A percentile compares a stretch with the other conserved stretches of the same genome.
These are phyloP conservation scores for Drosophila ohnishii DNA, from an alignment of 1,140 invertebrate genomes.

Conservation along the genomic window DNA sequence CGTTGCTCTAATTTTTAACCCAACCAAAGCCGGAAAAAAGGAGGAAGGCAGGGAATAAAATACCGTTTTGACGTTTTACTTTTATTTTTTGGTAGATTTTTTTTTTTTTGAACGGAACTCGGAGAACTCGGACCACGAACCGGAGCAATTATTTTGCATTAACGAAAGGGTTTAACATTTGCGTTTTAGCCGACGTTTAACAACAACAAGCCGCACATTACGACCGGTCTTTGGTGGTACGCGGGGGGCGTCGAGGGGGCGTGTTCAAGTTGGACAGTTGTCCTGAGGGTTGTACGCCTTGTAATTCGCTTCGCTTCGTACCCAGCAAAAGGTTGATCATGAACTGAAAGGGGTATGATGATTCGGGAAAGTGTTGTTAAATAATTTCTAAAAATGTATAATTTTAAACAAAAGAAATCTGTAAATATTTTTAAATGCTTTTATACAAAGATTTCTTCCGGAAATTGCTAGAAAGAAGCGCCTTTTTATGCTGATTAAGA, in stretches of 20 bases:
- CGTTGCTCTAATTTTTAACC: slow-evolving; percentile 72
- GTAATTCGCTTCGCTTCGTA: slow-evolving; percentile 68
- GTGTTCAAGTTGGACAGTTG: slow-evolving; percentile 48
- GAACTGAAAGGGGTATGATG: background rate
- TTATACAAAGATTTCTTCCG: too few relatives aligned
- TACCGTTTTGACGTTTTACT: slow-evolving; percentile 53
- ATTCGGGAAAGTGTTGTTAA: background rate
- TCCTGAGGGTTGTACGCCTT: slow-evolving; percentile 71
- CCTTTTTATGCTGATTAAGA: too few relatives aligned
- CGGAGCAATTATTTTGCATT: slow-evolving; percentile 79
- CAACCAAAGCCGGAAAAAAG: slow-evolving; percentile 39
- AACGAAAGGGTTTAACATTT: slow-evolving; percentile 82
- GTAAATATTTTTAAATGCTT: too few relatives aligned
- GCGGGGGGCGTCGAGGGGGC: slow-evolving; percentile 2
- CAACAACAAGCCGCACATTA: slow-evolving; percentile 73
- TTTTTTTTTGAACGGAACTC: slow-evolving; percentile 35
- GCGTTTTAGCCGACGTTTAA: slow-evolving; percentile 74
- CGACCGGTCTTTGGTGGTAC: slow-evolving; percentile 12
- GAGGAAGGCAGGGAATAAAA: slow-evolving; percentile 23
- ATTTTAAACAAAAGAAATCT: too few relatives aligned
- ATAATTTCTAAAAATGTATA: too few relatives aligned
- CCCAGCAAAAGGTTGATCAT: slow-evolving; percentile 25
- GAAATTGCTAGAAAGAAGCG: too few relatives aligned
- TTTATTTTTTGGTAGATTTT: slow-evolving; percentile 36
- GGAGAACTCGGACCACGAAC: slow-evolving; percentile 67